Evolutionary conservation across 2,797 vertebrate species (phyloP).

Genomic region (Melanotaenia trifasciata): DNA sequence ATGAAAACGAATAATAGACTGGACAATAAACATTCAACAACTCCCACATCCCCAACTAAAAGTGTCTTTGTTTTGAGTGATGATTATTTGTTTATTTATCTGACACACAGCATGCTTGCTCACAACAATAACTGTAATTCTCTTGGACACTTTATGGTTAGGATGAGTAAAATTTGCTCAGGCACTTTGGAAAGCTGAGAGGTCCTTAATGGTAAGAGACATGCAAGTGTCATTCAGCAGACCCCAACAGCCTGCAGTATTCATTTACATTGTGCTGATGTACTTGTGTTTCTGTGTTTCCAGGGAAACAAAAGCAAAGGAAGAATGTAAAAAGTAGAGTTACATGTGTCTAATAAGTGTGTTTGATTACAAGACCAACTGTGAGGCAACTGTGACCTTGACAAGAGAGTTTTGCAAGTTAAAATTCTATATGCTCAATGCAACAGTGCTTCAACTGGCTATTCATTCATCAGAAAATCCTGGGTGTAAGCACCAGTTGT

Average conservation of each 20-base stretch:
- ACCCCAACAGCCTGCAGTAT: too few relatives aligned
- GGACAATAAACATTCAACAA: neutral
- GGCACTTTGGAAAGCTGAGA: neutral
- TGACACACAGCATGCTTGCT: neutral
- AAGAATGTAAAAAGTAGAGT: neutral
- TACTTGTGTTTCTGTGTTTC: neutral
- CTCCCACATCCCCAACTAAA: neutral
- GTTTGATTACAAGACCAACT: too few relatives aligned
- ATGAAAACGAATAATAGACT: neutral
- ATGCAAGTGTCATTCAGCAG: neutral
- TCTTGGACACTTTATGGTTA: neutral
- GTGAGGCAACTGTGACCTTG: too few relatives aligned
- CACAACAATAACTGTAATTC: neutral
- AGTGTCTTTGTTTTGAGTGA: neutral
- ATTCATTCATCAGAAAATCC: neutral
- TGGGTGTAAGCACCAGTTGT: neutral
- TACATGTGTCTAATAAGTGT: neutral
- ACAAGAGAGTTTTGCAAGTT: neutral
- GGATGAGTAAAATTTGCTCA: neutral
- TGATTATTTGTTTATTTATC: neutral
- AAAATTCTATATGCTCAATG: neutral
- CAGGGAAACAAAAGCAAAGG: neutral
- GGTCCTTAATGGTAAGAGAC: conserved; percentile 1
- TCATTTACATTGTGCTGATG: neutral
- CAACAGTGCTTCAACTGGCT: neutral